These are phyloP conservation scores for Augochlora pura DNA, from an alignment of 1,140 invertebrate species.

Conservation along the genomic window DNA sequence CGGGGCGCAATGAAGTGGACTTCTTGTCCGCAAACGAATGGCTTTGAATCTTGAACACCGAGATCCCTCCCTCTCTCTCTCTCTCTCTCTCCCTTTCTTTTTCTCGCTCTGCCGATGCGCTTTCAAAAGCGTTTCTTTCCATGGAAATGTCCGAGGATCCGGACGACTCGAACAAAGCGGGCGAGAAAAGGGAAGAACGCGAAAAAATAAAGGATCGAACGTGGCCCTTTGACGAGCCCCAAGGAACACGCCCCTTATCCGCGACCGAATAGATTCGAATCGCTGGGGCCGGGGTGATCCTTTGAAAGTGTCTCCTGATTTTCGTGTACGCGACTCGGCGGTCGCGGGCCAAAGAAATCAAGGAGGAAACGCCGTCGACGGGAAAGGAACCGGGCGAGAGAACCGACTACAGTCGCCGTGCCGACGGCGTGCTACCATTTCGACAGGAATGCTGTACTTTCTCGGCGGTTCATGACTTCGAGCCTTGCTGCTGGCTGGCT, in stretches of 20 bases:
- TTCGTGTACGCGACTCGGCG: not conserved
- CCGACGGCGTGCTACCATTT: no score
- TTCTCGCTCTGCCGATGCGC: not conserved
- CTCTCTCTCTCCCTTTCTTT: no score
- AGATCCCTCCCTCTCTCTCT: not conserved
- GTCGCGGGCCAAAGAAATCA: slow-evolving; percentile 14
- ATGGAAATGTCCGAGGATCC: not conserved
- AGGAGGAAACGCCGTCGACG: not conserved
- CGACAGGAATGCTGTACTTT: no score
- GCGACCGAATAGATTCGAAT: slow-evolving; percentile 7
- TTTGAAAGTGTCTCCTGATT: not conserved
- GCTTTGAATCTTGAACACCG: not conserved
- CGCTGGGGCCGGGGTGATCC: not conserved
- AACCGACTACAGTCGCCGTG: no score
- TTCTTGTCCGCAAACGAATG: slow-evolving; percentile 18
- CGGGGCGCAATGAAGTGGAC: slow-evolving; percentile 11
- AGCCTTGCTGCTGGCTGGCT: no score
- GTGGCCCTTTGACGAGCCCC: not conserved
- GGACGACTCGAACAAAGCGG: not conserved
- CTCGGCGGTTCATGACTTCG: no score
- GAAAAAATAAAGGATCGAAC: not conserved
- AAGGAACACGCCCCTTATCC: not conserved
- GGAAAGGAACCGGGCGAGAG: slow-evolving; percentile 8
- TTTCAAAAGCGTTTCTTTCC: slow-evolving; percentile 4
- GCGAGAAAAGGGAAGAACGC: no score